phyloP scores from a whole-genome alignment of 2,113 vertebrate species.

The Hiodon tergisus region DNA sequence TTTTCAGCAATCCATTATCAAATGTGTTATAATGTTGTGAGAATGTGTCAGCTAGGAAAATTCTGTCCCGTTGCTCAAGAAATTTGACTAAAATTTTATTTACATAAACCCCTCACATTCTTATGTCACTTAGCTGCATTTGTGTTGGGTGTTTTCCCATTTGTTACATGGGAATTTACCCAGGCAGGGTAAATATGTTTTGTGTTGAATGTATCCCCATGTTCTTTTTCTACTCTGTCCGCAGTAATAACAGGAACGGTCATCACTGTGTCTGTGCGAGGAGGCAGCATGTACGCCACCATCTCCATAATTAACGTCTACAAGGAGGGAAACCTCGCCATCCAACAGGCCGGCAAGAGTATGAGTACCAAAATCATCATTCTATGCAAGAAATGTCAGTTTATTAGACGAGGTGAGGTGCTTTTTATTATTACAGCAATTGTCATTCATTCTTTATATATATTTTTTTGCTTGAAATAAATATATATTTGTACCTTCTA shows the following conservation, averaged over 20 bases:
- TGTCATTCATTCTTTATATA: neutral
- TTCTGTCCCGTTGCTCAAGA: neutral
- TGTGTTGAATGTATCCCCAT: neutral
- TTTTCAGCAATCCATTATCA: no score
- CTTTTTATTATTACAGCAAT: neutral
- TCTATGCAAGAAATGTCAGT: conserved; percentile 89
- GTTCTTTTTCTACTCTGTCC: conserved; percentile 25
- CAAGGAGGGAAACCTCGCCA: conserved; percentile 84
- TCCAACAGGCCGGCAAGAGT: conserved; percentile 92
- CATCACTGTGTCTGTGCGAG: conserved; percentile 69
- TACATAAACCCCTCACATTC: no score
- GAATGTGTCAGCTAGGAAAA: neutral
- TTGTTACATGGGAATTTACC: neutral
- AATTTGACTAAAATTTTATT: neutral
- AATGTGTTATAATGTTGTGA: neutral
- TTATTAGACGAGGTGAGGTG: conserved; percentile 83
- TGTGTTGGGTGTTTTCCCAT: neutral
- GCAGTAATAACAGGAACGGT: conserved; percentile 86
- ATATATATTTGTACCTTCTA: no score
- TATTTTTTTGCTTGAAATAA: no score
- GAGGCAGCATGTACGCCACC: conserved; percentile 80
- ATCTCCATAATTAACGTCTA: conserved; percentile 90
- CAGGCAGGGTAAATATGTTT: neutral
- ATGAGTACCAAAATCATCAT: conserved; percentile 89
- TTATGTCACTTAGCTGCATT: neutral